Evolutionary conservation across 2,797 vertebrate species (phyloP), one percentile per base, ranked within the genome.

Genomic region (Propithecus perrieri): DNA sequence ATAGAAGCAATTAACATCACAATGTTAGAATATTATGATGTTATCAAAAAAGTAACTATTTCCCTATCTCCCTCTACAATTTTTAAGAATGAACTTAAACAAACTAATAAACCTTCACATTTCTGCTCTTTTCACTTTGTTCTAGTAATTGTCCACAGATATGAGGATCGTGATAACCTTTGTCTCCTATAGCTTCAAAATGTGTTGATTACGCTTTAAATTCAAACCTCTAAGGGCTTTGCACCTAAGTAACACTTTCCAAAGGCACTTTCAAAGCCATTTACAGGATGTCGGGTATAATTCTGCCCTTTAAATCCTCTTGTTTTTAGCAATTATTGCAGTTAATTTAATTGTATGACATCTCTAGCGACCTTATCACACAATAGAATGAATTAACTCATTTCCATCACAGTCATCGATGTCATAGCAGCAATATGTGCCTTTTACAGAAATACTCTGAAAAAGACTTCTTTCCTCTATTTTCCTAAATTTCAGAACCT

Each of bases 351-450:
- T 65, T 61, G 6, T 22, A 43, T 24, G 41, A 33, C 48, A 18
- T 92, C 41, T 92, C 63, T 88, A 38, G 41, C 43, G 71, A 74
- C 92, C 50, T 89, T 72, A 95, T 85, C 83, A 92, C 63, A 91
- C 30, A 67, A 26, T 24, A 46, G 88, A 65, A 95, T 83, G 74
- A 83, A 94, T 86, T 28, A 72, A 85, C 38, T 91, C 43, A 74
- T 83, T 92, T 80, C 59, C 35, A 35, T 69, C 38, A 5, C n/a
- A 46, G 33, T 90, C 35, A 84, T 85, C 74, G 65, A 24, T 55
- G 75, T 57, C 67, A 18, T 1, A 65, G 46, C 84, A 95, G 55
- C 43, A 91, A 74, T 65, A 14, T 71, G 46, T 67, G 38, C 46
- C 67, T 50, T 84, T 79, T 48, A 79, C 28, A 79, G 61, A 81